Conservation (phyloP, 2,113 vertebrate genomes). For the Salvelinus namaycush region DNA sequence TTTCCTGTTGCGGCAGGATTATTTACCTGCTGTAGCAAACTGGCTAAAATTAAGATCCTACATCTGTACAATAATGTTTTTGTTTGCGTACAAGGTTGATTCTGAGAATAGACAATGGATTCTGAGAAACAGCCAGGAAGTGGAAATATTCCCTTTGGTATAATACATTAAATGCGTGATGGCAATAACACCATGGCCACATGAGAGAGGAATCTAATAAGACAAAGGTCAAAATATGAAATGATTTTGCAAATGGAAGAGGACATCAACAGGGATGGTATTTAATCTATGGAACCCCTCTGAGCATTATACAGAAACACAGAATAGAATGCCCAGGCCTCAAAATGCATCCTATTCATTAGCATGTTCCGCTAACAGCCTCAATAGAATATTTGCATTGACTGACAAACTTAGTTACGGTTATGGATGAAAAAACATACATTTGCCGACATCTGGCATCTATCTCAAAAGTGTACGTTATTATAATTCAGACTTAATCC, state of each 20-base stretch:
- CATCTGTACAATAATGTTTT: no score
- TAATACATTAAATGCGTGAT: conserved; percentile 6
- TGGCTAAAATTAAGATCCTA: no score
- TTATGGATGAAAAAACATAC: not conserved
- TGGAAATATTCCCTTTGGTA: not conserved
- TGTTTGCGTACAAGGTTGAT: no score
- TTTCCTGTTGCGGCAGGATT: no score
- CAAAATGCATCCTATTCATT: not conserved
- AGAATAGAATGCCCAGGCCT: not conserved
- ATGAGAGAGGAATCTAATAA: conserved; percentile 5
- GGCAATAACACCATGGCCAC: not conserved
- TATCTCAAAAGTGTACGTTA: not conserved
- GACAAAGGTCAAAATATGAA: conserved; percentile 12
- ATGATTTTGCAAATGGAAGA: conserved; percentile 11
- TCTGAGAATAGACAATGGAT: not conserved
- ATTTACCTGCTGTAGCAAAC: no score
- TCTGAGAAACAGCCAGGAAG: not conserved
- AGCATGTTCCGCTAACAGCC: not conserved
- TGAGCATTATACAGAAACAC: not conserved
- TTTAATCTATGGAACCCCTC: not conserved
- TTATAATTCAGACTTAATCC: not conserved
- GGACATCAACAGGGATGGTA: conserved; percentile 3
- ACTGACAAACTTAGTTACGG: not conserved
- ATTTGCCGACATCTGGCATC: not conserved
- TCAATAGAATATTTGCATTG: not conserved